Evolutionary conservation across 2,113 vertebrate species (phyloP).

Genomic region (Hippocampus guttulatus): DNA sequence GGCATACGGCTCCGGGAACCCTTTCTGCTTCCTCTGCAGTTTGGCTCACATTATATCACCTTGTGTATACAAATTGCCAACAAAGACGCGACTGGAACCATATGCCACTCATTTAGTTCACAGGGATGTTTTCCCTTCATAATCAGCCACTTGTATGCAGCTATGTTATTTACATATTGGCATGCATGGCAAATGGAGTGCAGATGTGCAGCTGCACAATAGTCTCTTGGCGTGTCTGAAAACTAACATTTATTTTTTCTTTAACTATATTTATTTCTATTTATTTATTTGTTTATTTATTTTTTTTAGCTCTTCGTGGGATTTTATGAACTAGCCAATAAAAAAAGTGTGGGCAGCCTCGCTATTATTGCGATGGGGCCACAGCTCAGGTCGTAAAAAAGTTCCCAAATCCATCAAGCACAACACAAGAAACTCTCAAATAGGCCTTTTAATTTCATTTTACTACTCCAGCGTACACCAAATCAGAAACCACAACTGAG

Average conservation of each 20-base stretch:
- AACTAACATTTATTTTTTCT: background rate
- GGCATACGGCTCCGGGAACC: slow-evolving; percentile 55
- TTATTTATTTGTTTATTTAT: background rate
- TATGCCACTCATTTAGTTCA: slow-evolving; percentile 68
- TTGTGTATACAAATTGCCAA: slow-evolving; percentile 63
- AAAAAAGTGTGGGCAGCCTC: slow-evolving; percentile 15
- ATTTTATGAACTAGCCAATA: slow-evolving; percentile 41
- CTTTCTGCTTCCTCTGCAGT: slow-evolving; percentile 67
- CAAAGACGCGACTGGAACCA: slow-evolving; percentile 61
- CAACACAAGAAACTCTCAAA: slow-evolving; percentile 44
- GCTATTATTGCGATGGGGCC: slow-evolving; percentile 45
- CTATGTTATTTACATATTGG: slow-evolving; percentile 65
- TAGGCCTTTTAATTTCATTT: slow-evolving; percentile 56
- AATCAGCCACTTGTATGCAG: slow-evolving; percentile 50
- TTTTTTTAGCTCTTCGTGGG: slow-evolving; percentile 23
- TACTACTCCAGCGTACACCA: slow-evolving; percentile 48
- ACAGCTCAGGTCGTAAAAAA: slow-evolving; percentile 52
- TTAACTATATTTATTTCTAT: background rate
- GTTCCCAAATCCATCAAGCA: slow-evolving; percentile 49
- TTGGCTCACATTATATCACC: slow-evolving; percentile 64
- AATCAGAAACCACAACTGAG: slow-evolving; percentile 49
- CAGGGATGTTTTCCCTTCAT: slow-evolving; percentile 20
- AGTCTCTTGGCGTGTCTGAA: slow-evolving; percentile 10
- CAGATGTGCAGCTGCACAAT: slow-evolving; percentile 23
- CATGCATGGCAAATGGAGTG: slow-evolving; percentile 46